Percentiles rank a stretch among this genome's conserved stretches.
Evolutionary conservation across 2,113 vertebrate genomes (phyloP).

Genomic region (Bombycilla garrulus): DNA sequence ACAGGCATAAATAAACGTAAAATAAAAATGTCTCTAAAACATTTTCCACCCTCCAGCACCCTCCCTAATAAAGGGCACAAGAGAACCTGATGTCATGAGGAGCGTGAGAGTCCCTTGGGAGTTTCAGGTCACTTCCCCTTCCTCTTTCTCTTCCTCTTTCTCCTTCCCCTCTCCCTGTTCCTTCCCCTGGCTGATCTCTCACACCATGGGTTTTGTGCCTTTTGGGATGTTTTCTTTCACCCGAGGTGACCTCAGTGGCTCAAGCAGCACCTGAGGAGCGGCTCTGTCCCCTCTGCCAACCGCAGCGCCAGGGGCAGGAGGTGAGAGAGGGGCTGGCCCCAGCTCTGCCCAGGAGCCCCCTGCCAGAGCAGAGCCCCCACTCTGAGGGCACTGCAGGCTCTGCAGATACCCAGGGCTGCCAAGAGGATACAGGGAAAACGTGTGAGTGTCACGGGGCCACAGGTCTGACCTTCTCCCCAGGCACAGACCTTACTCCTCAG

Average conservation of each 20-base stretch:
- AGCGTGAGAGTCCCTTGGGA: not conserved
- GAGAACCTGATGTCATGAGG: not conserved
- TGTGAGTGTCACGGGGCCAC: not conserved
- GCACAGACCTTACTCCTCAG: not conserved
- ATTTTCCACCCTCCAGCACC: not conserved
- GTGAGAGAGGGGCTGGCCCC: not conserved
- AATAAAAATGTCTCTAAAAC: not conserved
- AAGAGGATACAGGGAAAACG: rapidly evolving
- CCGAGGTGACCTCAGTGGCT: not conserved
- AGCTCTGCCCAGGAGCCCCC: not conserved
- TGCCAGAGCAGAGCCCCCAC: not conserved
- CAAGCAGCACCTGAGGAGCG: not conserved
- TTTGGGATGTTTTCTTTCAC: not conserved
- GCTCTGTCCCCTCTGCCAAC: not conserved
- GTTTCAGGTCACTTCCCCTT: not conserved
- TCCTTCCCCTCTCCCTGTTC: too few species aligned
- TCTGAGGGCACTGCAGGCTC: not conserved
- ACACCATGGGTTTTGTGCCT: not conserved
- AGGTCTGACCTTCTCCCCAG: not conserved
- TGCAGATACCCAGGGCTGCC: not conserved
- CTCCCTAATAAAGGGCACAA: not conserved
- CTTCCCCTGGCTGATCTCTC: not conserved
- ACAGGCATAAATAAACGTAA: not conserved
- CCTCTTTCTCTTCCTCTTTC: not conserved
- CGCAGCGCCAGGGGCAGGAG: not conserved